Percentiles rank a stretch among this genome's conserved stretches.
Conservation (phyloP, 92 coral and sea anemone genomes). For the Umimayanthus chanpuru region DNA sequence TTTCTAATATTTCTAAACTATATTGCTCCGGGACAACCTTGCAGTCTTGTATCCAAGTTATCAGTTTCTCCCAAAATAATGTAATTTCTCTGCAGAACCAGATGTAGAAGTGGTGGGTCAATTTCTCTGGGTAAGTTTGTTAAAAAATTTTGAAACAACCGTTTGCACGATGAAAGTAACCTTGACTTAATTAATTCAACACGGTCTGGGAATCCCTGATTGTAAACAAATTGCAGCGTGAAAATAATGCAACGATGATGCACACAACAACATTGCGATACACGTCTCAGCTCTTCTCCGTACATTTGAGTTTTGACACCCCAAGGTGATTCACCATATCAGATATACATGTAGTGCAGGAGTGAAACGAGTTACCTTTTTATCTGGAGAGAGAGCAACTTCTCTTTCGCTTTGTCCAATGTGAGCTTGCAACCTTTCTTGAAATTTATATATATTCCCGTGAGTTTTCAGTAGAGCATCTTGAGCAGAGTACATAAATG, state of each 20-base stretch:
- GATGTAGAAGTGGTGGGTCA: background rate
- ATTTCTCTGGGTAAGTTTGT: background rate
- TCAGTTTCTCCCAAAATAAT: background rate
- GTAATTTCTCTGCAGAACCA: background rate
- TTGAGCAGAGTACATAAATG: slow-evolving; percentile 81
- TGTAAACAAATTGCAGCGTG: too few relatives aligned
- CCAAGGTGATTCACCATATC: too few relatives aligned
- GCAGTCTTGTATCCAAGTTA: background rate
- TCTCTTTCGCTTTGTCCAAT: slow-evolving; percentile 51
- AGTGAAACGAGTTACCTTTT: slow-evolving; percentile 17
- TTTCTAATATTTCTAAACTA: slow-evolving; percentile 15
- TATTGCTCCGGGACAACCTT: background rate
- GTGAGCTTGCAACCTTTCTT: slow-evolving; percentile 61
- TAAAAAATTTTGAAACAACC: too few relatives aligned
- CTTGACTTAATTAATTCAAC: too few relatives aligned
- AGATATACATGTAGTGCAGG: too few relatives aligned
- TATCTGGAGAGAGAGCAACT: background rate
- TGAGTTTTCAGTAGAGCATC: slow-evolving; percentile 62
- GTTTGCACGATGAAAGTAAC: too few relatives aligned
- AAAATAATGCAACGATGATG: too few relatives aligned
- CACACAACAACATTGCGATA: too few relatives aligned
- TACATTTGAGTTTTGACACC: background rate
- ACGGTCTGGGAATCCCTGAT: too few relatives aligned
- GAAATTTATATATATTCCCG: slow-evolving; percentile 51
- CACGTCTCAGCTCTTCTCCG: background rate